phyloP scores from a whole-genome alignment of 2,797 vertebrate species.

The Caiman crocodilus region DNA sequence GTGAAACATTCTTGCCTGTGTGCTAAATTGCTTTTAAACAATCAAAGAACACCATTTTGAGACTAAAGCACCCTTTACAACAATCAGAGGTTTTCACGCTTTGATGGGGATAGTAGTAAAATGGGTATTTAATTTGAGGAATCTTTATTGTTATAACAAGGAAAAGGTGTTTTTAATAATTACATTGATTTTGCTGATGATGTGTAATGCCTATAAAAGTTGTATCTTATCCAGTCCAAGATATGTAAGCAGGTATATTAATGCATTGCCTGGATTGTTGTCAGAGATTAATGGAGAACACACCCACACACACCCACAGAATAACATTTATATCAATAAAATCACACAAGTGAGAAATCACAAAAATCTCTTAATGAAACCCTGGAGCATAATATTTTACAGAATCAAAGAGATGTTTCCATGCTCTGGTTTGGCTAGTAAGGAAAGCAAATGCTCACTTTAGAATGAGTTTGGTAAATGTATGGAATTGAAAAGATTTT shows the following conservation, averaged over 20 bases:
- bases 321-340: not conserved
- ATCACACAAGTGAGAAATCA: not conserved
- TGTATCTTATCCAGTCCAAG: not conserved
- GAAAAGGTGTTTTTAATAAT: slow-evolving; percentile 54
- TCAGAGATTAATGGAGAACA: slow-evolving; percentile 15
- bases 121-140: slow-evolving; percentile 37
- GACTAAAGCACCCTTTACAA: not conserved
- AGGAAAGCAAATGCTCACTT: not conserved
- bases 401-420: not conserved
- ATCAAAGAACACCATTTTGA: slow-evolving; percentile 14
- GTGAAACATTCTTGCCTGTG: not conserved
- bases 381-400: not conserved
- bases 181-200: slow-evolving; percentile 44
- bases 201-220: slow-evolving; percentile 25
- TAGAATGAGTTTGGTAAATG: not conserved
- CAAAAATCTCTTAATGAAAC: not conserved
- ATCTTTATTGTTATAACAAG: slow-evolving; percentile 55
- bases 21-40: slow-evolving; percentile 48
- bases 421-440: not conserved
- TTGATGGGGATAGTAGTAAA: slow-evolving; percentile 17
- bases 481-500: no score
- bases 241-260: not conserved
- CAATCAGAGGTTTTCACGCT: not conserved
- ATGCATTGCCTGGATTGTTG: not conserved
- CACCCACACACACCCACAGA: not conserved